Evolutionary conservation across 2,113 vertebrate genomes (phyloP), one percentile per base, ranked within the genome.

Genomic region (Brachypteracias leptosomus): DNA sequence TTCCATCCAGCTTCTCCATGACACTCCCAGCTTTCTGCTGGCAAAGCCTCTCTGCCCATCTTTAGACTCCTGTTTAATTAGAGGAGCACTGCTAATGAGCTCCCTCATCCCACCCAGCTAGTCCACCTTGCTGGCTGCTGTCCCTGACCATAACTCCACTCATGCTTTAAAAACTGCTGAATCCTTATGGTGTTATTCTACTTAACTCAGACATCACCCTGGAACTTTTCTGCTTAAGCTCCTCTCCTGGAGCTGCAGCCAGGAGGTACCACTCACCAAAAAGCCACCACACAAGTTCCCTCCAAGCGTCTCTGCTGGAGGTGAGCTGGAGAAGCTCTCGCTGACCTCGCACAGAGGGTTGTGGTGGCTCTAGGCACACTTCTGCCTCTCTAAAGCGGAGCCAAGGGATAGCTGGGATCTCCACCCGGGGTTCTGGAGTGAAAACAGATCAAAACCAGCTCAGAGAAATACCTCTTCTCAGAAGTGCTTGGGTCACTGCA

Each of bases 271-370:
- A 35, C 44, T 12, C 5, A 54, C 29, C 40, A 26, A 33, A 18
- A 51, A 52, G 63, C 29, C 47, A 42, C 28, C 33, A 35, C 72
- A 10, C 47, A 18, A 28, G 25, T 36, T 42, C 2, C 13, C 65
- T 44, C 63, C 52, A 9, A 9, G 3, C 2, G 0, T 7, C 68
- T n/a, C 51, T 25, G 74, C 57, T 33, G n/a, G 42, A 29, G 57
- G 13, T 3, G 44, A 47, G 17, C 25, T 2, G 62, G 38, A 58
- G 49, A 8, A 42, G 62, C 68, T 36, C 72, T 28, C 2, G 4
- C 65, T 12, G 52, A 44, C 10, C 61, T 58, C 6, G 0, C 6
- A 5, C 13, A 0, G 58, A 21, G 57, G 51, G 42, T 13, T 46
- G 40, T 1, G 7, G 1, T 47, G 73, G 73, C 90, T 82, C 58